Base-by-base conservation (phyloP, 1,140 invertebrate genomes). In the Lepidostoma basale region DNA sequence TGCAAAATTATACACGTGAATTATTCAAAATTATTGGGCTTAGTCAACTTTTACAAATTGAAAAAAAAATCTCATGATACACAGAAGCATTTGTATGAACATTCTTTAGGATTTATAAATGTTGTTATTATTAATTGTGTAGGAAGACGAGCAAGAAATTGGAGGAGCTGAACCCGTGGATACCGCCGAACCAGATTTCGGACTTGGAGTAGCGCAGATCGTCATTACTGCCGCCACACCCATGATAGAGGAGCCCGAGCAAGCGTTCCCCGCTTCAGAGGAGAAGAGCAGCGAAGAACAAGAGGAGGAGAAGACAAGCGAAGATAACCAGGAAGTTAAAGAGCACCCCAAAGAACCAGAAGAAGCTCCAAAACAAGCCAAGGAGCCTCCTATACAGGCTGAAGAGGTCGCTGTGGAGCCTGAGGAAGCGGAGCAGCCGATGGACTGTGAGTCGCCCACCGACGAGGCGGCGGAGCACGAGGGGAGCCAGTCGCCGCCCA, bases 221-320 rank as follows among this genome's bases (percentile, higher is more conserved):
- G 91, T 94, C 5, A 94, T 95, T 75, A 95, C 92, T 12, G 92
- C 92, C 20, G 92, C 93, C 42, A 95, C 93, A 3, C 93, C 93
- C 20, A 92, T 93, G 90, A 82, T 87, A 72, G 93, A 95, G 79
- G 91, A 93, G 71, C 81, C 86, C 3, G 89, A 91, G 28, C 85
- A 86, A 58, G 84, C 87, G 2, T 91, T 90, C 77, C 88, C 88
- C 23, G 73, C 74, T 45, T 67, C 65, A 58, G 74, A 70, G 69
- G 77, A 69, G 75, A 74, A 33, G 73, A 8, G 73, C 76, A 71
- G 69, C 75, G 73, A 80, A 2, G 84, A 85, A 64, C 81, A 80
- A 12, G 12, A 58, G 12, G 85, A 77, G 23, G 30, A 64, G 44
- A 42, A 70, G 67, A 69, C 52, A 75, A 74, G 73, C 74, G 69